Evolutionary conservation across 1,140 invertebrate genomes (phyloP), one percentile per base, ranked within the genome.

Genomic region (Achatina immaculata): DNA sequence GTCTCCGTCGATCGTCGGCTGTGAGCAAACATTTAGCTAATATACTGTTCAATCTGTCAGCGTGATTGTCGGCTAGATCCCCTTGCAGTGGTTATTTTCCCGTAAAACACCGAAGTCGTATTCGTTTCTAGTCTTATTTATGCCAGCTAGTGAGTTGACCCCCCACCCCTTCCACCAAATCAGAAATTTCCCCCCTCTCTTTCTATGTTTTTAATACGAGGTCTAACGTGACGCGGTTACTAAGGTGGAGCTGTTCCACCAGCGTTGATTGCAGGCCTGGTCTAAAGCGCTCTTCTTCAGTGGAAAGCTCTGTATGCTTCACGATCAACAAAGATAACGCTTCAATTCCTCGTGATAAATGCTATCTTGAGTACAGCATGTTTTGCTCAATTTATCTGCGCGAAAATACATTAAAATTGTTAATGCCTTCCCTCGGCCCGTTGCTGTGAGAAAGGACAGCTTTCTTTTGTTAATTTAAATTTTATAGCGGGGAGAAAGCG

Each of bases 41-140:
- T 62, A 62, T 62, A 62, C n/a, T 62, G 58, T 62, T 31, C 58
- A 62, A 62, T 62, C 58, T 62, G 58, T 62, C 58, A 62, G 28
- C n/a, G 4, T 34, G 58, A 62, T 62, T 62, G 58, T 28, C 28
- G 58, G 58, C 16, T 28, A n/a, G 2, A 34, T 62, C 28, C 28
- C 58, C 31, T 62, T 62, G n/a, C 28, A 62, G 58, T 16, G 31
- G 58, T 62, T 62, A 62, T 62, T 62, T 31, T 34, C 58, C n/a
- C 58, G 58, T 62, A 62, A 62, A 62, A n/a, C 58, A 62, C 28
- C n/a, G 28, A n/a, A 31, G 58, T 16, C 1, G n/a, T 62, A 62
- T 16, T 62, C 58, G 28, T 62, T 28, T 55, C 31, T 62, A 62
- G 58, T 28, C 58, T 62, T 62, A 62, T 62, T 62, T 62, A 62